phyloP scores from a whole-genome alignment of 2,888 invertebrate species.

The Clunio marinus region DNA sequence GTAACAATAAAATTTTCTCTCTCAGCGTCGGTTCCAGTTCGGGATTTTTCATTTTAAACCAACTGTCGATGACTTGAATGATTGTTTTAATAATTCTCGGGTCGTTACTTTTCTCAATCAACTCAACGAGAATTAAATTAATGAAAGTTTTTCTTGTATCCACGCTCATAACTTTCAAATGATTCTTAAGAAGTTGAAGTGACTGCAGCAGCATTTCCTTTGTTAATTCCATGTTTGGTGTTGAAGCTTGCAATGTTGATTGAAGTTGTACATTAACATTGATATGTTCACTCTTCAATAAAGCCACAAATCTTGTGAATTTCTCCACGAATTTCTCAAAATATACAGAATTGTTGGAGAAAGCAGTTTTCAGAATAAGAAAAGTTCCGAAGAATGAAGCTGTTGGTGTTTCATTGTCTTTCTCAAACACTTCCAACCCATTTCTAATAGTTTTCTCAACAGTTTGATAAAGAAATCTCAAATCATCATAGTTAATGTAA shows the following conservation, averaged over 20 bases:
- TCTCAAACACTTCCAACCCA: slow-evolving; percentile 86
- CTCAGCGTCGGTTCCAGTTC: slow-evolving; percentile 79
- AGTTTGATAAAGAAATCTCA: slow-evolving; percentile 85
- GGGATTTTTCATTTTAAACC: slow-evolving; percentile 79
- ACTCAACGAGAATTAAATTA: slow-evolving; percentile 80
- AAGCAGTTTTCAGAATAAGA: slow-evolving; percentile 95
- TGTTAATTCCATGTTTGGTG: slow-evolving; percentile 50
- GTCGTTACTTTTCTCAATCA: slow-evolving; percentile 93
- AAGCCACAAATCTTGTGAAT: slow-evolving; percentile 86
- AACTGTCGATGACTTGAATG: slow-evolving; percentile 89
- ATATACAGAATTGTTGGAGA: slow-evolving; percentile 85
- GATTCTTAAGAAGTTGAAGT: slow-evolving; percentile 87
- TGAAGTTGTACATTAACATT: slow-evolving; percentile 57
- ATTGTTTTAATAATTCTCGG: slow-evolving; percentile 81
- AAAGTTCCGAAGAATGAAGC: slow-evolving; percentile 82
- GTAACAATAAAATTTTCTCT: slow-evolving; percentile 88
- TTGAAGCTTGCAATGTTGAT: slow-evolving; percentile 45
- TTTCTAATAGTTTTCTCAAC: slow-evolving; percentile 83
- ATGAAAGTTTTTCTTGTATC: slow-evolving; percentile 94
- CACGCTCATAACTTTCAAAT: slow-evolving; percentile 81
- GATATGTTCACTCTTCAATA: slow-evolving; percentile 85
- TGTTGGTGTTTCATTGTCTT: slow-evolving; percentile 68
- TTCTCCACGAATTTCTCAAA: slow-evolving; percentile 86
- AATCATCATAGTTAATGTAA: slow-evolving; percentile 80
- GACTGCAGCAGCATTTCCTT: slow-evolving; percentile 74